Evolutionary conservation across 2,888 invertebrate species (phyloP), one percentile per base, ranked within the genome.

Genomic region (Agonopterix subpropinquella): DNA sequence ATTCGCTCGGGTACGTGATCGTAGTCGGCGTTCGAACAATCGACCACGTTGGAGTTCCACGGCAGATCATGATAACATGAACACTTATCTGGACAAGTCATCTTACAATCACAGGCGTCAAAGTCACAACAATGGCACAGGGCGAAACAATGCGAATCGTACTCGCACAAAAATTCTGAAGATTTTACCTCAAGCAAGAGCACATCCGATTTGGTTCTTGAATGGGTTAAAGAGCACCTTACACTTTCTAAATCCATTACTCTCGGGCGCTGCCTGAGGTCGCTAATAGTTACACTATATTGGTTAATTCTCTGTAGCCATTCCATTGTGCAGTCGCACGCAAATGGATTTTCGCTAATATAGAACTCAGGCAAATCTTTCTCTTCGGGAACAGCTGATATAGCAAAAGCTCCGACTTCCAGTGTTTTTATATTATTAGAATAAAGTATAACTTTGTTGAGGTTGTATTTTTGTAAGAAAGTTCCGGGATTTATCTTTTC

Each of bases 31-130:
- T 90, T 92, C 62, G 93, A 93, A 86, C 95, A 95, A 87, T 95
- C 94, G 59, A 95, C 95, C 50, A 95, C 93, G 89, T 95, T 95
- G 71, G 94, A 93, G 64, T 92, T 91, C 94, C 95, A 96, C 64
- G 93, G 92, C 80, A 94, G 92, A 88, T 96, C 96, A 87, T 95
- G 95, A 89, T 93, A 96, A 77, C 96, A 96, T 59, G 93, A 92
- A 81, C 96, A 96, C 77, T 93, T 93, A 77, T 92, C 91, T 58
- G 96, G 96, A 78, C 96, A 96, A 64, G 94, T 94, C 94, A 95
- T 96, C 90, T 95, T 94, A 82, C 96, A 96, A 86, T 96, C 96
- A 85, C 96, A 96, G 56, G 95, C 95, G 79, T 95, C 95, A 89
- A 94, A 96, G 75, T 95, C 95, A 86, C 96, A 96, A 85, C 96